These are phyloP conservation scores for Gortyna flavago DNA, from an alignment of 2,888 invertebrate genomes.

Conservation along the genomic window DNA sequence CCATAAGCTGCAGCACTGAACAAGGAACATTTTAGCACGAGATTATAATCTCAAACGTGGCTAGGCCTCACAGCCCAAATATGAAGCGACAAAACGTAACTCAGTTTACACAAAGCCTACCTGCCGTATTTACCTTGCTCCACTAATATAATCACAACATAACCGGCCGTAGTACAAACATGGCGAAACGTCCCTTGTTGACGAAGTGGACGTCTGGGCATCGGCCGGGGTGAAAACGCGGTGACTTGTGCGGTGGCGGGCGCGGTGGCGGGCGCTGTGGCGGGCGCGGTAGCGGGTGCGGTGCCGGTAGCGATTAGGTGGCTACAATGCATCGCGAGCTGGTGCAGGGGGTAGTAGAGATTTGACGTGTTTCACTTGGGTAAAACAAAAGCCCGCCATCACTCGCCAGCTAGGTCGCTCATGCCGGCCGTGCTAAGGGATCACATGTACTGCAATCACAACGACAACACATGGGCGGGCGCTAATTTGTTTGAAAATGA, in stretches of 20 bases:
- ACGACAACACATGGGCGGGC: too few species aligned
- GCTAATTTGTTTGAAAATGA: too few species aligned
- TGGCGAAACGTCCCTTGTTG: constrained; percentile 49
- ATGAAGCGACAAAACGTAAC: constrained; percentile 38
- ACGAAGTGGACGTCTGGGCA: constrained; percentile 41
- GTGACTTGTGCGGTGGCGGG: not conserved
- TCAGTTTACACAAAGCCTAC: constrained; percentile 51
- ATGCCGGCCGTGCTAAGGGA: not conserved
- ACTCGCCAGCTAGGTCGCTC: not conserved
- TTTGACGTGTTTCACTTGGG: too few species aligned
- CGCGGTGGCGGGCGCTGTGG: not conserved
- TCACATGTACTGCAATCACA: too few species aligned
- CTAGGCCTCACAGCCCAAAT: constrained; percentile 22
- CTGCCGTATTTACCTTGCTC: constrained; percentile 47
- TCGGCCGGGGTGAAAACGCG: not conserved
- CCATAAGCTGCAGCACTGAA: not conserved
- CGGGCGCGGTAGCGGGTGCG: not conserved
- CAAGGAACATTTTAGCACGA: not conserved
- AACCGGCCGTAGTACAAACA: constrained; percentile 50
- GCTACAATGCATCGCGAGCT: not conserved
- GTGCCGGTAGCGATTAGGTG: not conserved
- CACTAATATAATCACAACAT: constrained; percentile 61
- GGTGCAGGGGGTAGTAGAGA: not conserved
- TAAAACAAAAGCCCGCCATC: not conserved
- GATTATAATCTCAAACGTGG: constrained; percentile 38